Conservation (phyloP, 2,797 vertebrate species). For the Pseudochaenichthys georgianus region DNA sequence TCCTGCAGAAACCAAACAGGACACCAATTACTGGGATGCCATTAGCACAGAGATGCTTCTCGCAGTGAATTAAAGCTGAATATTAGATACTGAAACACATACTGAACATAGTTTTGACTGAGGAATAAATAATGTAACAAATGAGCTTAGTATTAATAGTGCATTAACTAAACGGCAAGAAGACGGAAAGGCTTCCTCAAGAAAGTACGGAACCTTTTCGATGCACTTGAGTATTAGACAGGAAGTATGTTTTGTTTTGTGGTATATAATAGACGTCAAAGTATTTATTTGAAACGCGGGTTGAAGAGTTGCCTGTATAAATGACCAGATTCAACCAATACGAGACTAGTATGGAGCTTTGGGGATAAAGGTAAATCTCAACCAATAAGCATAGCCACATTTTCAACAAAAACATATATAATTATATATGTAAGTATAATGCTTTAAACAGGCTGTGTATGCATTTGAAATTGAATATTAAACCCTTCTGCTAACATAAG, state of each 20-base stretch:
- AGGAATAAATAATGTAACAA: no score
- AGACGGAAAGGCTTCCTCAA: no score
- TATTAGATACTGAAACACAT: not conserved
- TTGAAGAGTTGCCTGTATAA: not conserved
- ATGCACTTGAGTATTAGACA: not conserved
- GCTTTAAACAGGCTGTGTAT: not conserved
- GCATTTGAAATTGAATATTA: no score
- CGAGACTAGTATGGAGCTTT: not conserved
- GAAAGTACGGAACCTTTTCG: not conserved
- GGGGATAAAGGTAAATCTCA: not conserved
- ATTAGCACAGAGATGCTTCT: not conserved
- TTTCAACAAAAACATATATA: not conserved
- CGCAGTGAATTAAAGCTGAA: not conserved
- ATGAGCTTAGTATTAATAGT: no score
- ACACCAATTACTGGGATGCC: not conserved
- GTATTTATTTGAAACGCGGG: not conserved
- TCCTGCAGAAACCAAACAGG: not conserved
- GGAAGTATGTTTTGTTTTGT: not conserved
- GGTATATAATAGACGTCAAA: not conserved
- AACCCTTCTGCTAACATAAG: conserved; percentile 3
- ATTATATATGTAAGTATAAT: no score
- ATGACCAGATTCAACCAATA: not conserved
- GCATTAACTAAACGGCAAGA: no score
- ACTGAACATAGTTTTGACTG: not conserved
- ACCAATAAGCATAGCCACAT: not conserved